A percentile compares a stretch with the other conserved stretches of the same genome.
phyloP scores from a whole-genome alignment of 2,797 vertebrate species.

The Chelon labrosus region DNA sequence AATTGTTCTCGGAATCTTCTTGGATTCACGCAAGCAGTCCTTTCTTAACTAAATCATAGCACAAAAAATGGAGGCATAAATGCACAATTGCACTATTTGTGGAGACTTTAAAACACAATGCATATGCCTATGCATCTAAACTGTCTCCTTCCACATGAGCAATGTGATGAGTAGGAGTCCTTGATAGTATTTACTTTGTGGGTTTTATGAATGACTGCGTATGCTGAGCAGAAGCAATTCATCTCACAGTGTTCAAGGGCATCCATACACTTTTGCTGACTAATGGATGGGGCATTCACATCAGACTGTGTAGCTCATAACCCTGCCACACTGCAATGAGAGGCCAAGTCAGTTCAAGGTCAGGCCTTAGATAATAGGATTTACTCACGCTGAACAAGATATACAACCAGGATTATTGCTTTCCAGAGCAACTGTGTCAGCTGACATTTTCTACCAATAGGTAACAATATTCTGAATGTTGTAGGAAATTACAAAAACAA shows the following conservation, averaged over 20 bases:
- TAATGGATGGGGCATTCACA: conserved; percentile 50
- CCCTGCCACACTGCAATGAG: conserved; percentile 54
- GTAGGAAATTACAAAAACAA: neutral
- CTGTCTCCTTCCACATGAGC: conserved; percentile 7
- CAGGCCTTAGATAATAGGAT: conserved; percentile 63
- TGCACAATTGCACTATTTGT: neutral
- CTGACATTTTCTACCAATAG: conserved; percentile 13
- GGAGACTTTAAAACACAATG: conserved; percentile 1
- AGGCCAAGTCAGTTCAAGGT: conserved; percentile 69
- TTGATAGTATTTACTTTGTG: conserved; percentile 19
- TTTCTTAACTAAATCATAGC: too few relatives aligned
- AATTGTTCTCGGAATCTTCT: neutral
- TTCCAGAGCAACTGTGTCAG: conserved; percentile 22
- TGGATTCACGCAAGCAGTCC: neutral
- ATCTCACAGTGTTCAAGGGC: conserved; percentile 40
- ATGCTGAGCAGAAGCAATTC: conserved; percentile 21
- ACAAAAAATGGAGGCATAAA: too few relatives aligned
- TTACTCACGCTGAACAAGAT: conserved; percentile 59
- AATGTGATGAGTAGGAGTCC: conserved; percentile 15
- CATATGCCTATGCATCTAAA: conserved; percentile 11
- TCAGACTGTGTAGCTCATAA: conserved; percentile 50
- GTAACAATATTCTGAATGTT: neutral
- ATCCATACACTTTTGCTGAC: neutral
- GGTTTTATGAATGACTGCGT: conserved; percentile 30
- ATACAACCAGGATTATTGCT: conserved; percentile 46